Evolutionary conservation across 2,797 vertebrate genomes (phyloP).

Genomic region (Gymnoscopelus braueri): DNA sequence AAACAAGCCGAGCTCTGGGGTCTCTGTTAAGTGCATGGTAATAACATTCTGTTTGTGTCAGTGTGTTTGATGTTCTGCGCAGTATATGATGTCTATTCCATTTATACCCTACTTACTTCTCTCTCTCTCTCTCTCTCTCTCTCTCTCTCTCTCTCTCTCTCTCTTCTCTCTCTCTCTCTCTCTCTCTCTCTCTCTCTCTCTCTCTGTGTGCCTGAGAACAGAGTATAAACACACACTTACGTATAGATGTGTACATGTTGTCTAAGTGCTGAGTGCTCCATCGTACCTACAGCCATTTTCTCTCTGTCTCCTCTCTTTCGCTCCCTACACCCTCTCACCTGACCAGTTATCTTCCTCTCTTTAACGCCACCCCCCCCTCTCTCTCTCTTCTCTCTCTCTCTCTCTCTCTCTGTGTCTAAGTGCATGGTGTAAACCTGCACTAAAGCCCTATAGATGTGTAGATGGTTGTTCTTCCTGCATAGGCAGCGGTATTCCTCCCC

Average conservation of each 20-base stretch:
- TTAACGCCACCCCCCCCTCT: not conserved
- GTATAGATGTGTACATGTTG: slow-evolving; percentile 63
- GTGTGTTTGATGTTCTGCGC: too few relatives aligned
- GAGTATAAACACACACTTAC: slow-evolving; percentile 54
- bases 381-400: slow-evolving; percentile 26
- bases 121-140: slow-evolving; percentile 1
- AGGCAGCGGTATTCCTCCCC: slow-evolving; percentile 74
- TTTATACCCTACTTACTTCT: not conserved
- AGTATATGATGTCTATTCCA: too few relatives aligned
- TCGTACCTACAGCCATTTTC: slow-evolving; percentile 11
- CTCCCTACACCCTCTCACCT: not conserved
- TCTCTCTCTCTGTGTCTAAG: slow-evolving; percentile 2
- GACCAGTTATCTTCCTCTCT: not conserved
- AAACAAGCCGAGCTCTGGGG: too few relatives aligned
- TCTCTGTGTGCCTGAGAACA: not conserved
- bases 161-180: not conserved
- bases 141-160: not conserved
- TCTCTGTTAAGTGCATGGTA: too few relatives aligned
- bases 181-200: slow-evolving; percentile 22
- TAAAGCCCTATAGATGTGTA: slow-evolving; percentile 59
- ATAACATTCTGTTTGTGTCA: too few relatives aligned
- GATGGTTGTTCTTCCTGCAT: slow-evolving; percentile 72
- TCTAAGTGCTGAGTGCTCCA: slow-evolving; percentile 73
- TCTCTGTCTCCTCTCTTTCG: not conserved
- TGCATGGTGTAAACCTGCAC: slow-evolving; percentile 39